Base-by-base conservation (phyloP, 2,888 invertebrate genomes). In the Timandra comae region DNA sequence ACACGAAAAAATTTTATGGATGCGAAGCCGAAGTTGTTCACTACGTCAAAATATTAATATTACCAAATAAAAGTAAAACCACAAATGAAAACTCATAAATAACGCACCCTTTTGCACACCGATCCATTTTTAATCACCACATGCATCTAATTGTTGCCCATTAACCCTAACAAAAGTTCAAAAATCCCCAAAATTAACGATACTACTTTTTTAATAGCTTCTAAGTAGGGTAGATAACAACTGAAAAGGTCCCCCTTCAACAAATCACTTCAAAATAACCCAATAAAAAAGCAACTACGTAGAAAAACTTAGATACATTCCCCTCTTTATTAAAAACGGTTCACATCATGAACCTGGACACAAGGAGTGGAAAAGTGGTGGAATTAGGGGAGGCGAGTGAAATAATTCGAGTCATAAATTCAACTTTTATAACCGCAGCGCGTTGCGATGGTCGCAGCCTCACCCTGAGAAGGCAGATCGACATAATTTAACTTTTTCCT, bases 401-500 rank as follows among this genome's bases (percentile, higher is more conserved):
- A 82, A 82, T 82, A 79, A 82, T 81, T 82, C 64, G 52, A 56
- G 61, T 56, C 73, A 77, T 85, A 84, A 85, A 84, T 82, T 80
- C 75, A 78, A 80, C 68, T 82, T 84, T 81, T 80, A 81, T 79
- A 75, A 72, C 75, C 61, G 49, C 54, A 54, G 53, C 61, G 62
- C 62, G 60, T 35, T 43, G 38, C 43, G 44, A 34, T 52, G 49
- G 59, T 57, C 49, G 63, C 49, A 44, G 62, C 49, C 52, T 38
- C 54, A 51, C 54, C 50, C 55, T 62, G 61, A 70, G 74, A 64
- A 63, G 70, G 67, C 65, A 64, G 76, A 76, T 82, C 78, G 79
- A 82, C 79, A 80, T 80, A 76, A 81, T 84, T 82, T 82, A 85
- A 82, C 85, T 82, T 85, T 85, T 84, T 81, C 84, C 80, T 81